These are phyloP conservation scores for Epicampocera succincta DNA, from an alignment of 2,888 invertebrate genomes.

Conservation along the genomic window DNA sequence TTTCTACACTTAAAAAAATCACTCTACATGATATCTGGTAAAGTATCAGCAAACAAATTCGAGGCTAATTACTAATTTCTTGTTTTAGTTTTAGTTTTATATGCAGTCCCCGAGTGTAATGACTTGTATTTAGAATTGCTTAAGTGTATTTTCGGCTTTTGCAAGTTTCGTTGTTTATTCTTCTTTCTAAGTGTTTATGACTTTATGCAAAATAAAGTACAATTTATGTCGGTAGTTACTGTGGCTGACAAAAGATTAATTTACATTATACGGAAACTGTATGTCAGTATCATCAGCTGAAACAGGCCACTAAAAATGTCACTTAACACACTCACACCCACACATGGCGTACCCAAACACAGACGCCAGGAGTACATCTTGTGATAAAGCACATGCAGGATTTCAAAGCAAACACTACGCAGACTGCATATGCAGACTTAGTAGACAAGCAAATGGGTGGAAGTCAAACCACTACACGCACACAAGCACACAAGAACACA, in stretches of 20 bases:
- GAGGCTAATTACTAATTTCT: too few species aligned
- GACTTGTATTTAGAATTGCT: not conserved
- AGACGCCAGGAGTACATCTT: not conserved
- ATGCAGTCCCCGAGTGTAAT: too few species aligned
- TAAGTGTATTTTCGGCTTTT: too few species aligned
- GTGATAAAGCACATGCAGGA: not conserved
- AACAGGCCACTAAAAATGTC: constrained; percentile 60
- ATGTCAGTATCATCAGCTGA: constrained; percentile 72
- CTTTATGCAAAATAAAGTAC: constrained; percentile 21
- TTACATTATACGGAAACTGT: constrained; percentile 75
- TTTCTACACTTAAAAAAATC: not conserved
- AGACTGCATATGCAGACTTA: not conserved
- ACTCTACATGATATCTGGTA: too few species aligned
- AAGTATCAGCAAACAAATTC: too few species aligned
- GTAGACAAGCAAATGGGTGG: not conserved
- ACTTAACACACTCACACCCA: constrained; percentile 36
- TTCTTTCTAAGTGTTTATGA: not conserved
- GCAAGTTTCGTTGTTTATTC: not conserved
- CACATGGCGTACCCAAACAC: not conserved
- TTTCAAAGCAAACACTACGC: constrained; percentile 9
- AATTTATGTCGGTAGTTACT: constrained; percentile 51
- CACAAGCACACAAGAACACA: too few species aligned
- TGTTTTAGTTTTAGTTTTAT: too few species aligned
- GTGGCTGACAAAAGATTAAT: constrained; percentile 71
- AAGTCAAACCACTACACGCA: not conserved